Percentiles rank a stretch among this genome's conserved stretches.
These are phyloP conservation scores for Formica selysi DNA, from an alignment of 1,140 invertebrate genomes.

Conservation along the genomic window DNA sequence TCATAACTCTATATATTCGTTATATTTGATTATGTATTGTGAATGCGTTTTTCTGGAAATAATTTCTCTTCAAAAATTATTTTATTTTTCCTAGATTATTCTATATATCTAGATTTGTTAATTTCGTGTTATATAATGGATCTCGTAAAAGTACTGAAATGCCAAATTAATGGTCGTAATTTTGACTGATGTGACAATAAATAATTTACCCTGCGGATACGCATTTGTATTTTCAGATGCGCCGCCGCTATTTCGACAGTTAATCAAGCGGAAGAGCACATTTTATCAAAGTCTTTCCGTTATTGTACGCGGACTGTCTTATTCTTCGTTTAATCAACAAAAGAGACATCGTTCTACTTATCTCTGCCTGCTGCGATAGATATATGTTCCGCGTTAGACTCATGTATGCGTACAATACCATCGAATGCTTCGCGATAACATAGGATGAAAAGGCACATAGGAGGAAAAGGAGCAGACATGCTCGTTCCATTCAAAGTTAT, in stretches of 20 bases:
- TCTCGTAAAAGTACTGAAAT: neutral
- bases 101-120: neutral
- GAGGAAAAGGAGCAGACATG: slow-evolving; percentile 1
- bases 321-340: slow-evolving; percentile 47
- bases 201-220: neutral
- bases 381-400: neutral
- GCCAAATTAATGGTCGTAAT: slow-evolving; percentile 4
- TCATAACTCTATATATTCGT: neutral
- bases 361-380: slow-evolving; percentile 3
- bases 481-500: neutral
- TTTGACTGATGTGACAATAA: neutral
- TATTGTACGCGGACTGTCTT: neutral
- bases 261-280: slow-evolving; percentile 32
- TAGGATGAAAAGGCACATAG: neutral
- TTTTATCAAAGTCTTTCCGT: slow-evolving; percentile 17
- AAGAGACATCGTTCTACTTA: slow-evolving; percentile 36
- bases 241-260: neutral
- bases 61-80: neutral
- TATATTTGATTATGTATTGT: neutral
- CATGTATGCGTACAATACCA: neutral
- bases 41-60: neutral
- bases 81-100: neutral
- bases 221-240: slow-evolving; percentile 3
- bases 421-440: slow-evolving; percentile 30
- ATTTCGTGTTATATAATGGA: neutral